phyloP scores from a whole-genome alignment of 2,797 vertebrate genomes.

The Sebastiscus tertius region DNA sequence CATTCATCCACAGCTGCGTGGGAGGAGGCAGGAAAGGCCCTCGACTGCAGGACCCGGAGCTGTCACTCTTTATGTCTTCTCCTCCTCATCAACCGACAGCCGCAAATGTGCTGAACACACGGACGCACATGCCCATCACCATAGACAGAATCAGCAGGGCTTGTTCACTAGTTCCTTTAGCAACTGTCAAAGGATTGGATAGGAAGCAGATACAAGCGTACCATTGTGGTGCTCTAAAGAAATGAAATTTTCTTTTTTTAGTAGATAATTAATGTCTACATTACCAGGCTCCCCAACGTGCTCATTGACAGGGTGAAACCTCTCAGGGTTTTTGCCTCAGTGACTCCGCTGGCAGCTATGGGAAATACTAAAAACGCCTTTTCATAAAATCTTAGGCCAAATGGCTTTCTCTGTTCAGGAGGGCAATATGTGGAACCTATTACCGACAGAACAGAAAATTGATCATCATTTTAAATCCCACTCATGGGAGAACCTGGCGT shows the following conservation, averaged over 20 bases:
- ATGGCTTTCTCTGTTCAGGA: not conserved
- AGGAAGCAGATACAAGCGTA: not conserved
- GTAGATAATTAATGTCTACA: not conserved
- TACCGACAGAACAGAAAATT: not conserved
- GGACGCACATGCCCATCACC: not conserved
- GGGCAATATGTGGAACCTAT: not conserved
- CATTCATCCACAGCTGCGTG: slow-evolving; percentile 25
- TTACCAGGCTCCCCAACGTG: not conserved
- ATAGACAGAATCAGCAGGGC: not conserved
- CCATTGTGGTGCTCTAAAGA: not conserved
- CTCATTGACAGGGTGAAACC: not conserved
- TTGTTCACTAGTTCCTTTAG: not conserved
- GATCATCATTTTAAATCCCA: not conserved
- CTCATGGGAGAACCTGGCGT: not conserved
- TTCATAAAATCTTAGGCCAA: not conserved
- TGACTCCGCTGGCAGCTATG: not conserved
- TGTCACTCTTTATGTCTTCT: slow-evolving; percentile 25
- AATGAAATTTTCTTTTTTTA: not conserved
- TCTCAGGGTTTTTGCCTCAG: not conserved
- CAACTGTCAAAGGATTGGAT: not conserved
- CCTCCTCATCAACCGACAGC: not conserved
- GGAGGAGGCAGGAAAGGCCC: slow-evolving; percentile 34
- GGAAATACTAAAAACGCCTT: not conserved
- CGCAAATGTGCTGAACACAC: not conserved
- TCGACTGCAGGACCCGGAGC: slow-evolving; percentile 22